Conservation (phyloP, 2,113 vertebrate genomes). For the Dipodomys ordii region DNA sequence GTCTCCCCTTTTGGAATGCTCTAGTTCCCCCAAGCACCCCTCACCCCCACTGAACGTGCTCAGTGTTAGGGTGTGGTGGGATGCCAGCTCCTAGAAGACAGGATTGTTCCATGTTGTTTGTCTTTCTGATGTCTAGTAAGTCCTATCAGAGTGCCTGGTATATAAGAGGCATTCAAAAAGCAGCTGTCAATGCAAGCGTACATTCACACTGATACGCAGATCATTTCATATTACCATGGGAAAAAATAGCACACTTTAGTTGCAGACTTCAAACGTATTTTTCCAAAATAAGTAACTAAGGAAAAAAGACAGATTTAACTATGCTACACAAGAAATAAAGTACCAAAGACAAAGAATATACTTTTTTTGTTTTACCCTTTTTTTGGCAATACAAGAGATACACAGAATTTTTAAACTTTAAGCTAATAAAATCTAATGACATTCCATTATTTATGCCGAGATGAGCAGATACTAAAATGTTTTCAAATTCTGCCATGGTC, state of each 20-base stretch:
- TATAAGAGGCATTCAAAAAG: background rate
- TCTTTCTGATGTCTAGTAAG: background rate
- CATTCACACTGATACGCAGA: background rate
- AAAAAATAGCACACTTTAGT: background rate
- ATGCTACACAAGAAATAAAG: background rate
- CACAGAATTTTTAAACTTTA: conserved; percentile 16
- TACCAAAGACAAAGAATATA: background rate
- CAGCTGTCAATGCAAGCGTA: background rate
- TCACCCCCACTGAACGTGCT: no score
- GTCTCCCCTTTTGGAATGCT: background rate
- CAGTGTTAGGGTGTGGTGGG: no score
- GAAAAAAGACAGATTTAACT: background rate
- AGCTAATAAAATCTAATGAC: conserved; percentile 39
- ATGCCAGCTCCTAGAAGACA: background rate
- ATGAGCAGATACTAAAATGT: conserved; percentile 35
- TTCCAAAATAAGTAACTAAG: background rate
- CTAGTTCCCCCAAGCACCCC: background rate
- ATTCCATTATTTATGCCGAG: conserved; percentile 20
- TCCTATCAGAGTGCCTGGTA: background rate
- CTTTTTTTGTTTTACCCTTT: background rate
- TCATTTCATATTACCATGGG: background rate
- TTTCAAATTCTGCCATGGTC: conserved; percentile 51
- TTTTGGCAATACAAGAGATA: conserved; percentile 31
- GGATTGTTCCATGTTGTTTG: background rate
- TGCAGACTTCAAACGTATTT: background rate